Base-by-base conservation (phyloP, 2,797 vertebrate genomes). In the Sebastes miniatus region DNA sequence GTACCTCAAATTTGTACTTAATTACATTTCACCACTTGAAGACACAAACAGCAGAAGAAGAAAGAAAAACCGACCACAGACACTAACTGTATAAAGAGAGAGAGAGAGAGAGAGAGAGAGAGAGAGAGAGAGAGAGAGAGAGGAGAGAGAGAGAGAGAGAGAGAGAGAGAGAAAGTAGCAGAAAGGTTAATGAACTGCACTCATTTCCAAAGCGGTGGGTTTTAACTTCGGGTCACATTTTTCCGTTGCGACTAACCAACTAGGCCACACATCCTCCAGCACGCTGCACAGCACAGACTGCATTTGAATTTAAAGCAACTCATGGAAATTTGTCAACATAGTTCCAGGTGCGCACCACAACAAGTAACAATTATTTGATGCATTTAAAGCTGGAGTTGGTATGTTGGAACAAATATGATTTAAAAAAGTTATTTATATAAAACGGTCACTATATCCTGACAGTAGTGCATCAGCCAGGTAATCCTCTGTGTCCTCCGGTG, bases 161-260 rank as follows among this genome's bases (percentile, higher is more conserved):
- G 24, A 22, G 32, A 27, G 32, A 27, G 79, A 29, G 63, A 1
- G 25, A 24, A n/a, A 11, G 31, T 43, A 32, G 57, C 68, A 62
- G 27, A 34, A 58, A 77, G 58, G 71, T 83, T 72, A 66, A 87
- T 65, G 58, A 71, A 43, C 43, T 10, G 58, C 56, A 31, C 18
- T 65, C 18, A 24, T 76, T 81, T 79, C 64, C 31, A 59, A 80
- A 76, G 66, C 63, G 25, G 71, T 32, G 67, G 52, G 82, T 75
- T 83, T 90, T 63, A 79, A 87, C 76, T 61, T 12, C 1, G n/a
- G 83, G 83, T 87, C 71, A 83, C 57, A 77, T 29, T 82, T 87
- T 84, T 88, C 67, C 69, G 12, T 24, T 65, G 74, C 57, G 6
- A 3, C 47, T 39, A 52, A 73, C 36, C 32, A 63, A 73, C 29